Percentiles rank a stretch among this genome's conserved stretches.
Conservation (phyloP, 1,140 invertebrate species). For the Macrostomum lignano region DNA sequence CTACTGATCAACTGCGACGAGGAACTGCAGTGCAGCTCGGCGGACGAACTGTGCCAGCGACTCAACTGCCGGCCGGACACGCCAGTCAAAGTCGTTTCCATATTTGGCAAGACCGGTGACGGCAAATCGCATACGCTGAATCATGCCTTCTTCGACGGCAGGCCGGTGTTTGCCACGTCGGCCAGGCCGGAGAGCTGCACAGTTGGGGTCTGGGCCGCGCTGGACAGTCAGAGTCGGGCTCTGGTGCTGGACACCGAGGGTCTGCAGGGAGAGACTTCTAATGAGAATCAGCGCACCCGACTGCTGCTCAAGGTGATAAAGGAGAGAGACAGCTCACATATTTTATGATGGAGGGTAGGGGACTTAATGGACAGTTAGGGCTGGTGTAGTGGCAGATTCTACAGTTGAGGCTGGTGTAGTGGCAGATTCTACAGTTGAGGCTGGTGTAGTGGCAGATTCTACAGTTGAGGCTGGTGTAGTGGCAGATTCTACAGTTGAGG, state of each 20-base stretch:
- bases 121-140: slow-evolving; percentile 55
- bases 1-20: no score
- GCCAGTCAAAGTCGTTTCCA: slow-evolving; percentile 48
- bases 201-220: slow-evolving; percentile 48
- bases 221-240: slow-evolving; percentile 35
- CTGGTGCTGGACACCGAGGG: slow-evolving; percentile 54
- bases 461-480: no score
- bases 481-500: no score
- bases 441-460: no score
- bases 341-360: no score
- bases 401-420: no score
- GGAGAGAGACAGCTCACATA: no score
- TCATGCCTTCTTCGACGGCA: slow-evolving; percentile 44
- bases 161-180: slow-evolving; percentile 44
- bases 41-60: background rate
- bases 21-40: background rate
- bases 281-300: slow-evolving; percentile 40
- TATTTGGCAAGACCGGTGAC: slow-evolving; percentile 59
- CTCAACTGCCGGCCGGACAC: slow-evolving; percentile 15
- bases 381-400: no score
- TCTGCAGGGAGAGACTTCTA: slow-evolving; percentile 34
- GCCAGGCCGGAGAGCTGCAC: slow-evolving; percentile 43
- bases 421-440: no score
- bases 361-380: no score
- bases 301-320: slow-evolving; percentile 48